phyloP scores from a whole-genome alignment of 2,797 vertebrate genomes.

The Triplophysa yarkandensis region DNA sequence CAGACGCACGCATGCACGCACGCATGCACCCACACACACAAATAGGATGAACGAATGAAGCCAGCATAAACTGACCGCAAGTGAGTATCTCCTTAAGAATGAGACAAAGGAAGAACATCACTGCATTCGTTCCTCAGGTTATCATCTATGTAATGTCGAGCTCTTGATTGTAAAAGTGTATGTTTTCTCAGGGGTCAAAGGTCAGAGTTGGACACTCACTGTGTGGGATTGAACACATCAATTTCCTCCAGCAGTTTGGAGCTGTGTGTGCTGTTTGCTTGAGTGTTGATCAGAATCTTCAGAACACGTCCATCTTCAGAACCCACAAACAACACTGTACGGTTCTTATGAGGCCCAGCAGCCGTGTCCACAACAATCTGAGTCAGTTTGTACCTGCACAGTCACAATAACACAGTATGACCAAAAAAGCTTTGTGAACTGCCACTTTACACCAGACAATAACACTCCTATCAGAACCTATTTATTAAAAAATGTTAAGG shows the following conservation, averaged over 20 bases:
- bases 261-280: slow-evolving; percentile 79
- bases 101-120: background rate
- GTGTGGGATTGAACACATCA: slow-evolving; percentile 86
- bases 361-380: slow-evolving; percentile 85
- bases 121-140: background rate
- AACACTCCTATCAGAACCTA: no score
- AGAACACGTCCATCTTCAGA: slow-evolving; percentile 90
- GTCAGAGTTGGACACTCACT: slow-evolving; percentile 61
- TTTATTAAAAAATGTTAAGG: no score
- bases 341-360: slow-evolving; percentile 87
- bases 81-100: background rate
- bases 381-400: slow-evolving; percentile 85
- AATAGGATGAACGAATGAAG: no score
- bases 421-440: background rate
- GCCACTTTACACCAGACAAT: background rate
- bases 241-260: slow-evolving; percentile 92
- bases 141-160: background rate
- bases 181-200: background rate
- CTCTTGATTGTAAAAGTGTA: no score
- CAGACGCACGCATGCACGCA: no score
- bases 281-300: slow-evolving; percentile 87
- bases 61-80: no score
- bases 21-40: no score
- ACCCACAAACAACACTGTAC: slow-evolving; percentile 90
- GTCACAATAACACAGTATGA: background rate